Evolutionary conservation across 2,797 vertebrate species (phyloP).

Genomic region (Urophycis tenuis): DNA sequence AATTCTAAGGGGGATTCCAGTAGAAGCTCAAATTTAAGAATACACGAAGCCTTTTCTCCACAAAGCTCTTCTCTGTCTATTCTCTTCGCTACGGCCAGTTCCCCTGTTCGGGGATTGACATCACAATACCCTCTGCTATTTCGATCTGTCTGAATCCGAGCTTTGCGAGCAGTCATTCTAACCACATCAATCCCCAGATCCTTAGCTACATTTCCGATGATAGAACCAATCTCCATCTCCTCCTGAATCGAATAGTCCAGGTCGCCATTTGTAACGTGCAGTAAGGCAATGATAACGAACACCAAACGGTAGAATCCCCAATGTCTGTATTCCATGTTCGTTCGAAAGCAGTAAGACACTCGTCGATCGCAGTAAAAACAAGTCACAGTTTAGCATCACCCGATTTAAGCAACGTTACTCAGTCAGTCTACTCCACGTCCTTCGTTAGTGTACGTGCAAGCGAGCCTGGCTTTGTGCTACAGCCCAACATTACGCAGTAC

Average conservation of each 20-base stretch:
- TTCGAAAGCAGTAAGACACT: background rate
- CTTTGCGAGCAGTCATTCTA: constrained; percentile 32
- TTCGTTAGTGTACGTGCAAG: background rate
- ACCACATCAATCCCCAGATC: constrained; percentile 50
- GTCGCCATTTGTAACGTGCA: constrained; percentile 33
- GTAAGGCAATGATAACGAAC: background rate
- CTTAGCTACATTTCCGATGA: constrained; percentile 51
- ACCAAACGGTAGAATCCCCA: background rate
- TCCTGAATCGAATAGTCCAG: constrained; percentile 43
- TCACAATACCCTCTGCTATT: constrained; percentile 48
- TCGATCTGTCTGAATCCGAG: constrained; percentile 45
- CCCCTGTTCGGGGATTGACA: constrained; percentile 46
- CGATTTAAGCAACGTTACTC: background rate
- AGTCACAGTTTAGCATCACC: background rate
- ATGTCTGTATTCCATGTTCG: background rate
- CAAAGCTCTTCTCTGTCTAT: constrained; percentile 63
- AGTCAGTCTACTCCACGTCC: background rate
- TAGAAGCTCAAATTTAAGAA: constrained; percentile 65
- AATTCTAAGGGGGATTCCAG: constrained; percentile 68
- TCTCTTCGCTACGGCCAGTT: constrained; percentile 51
- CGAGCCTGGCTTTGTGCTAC: background rate
- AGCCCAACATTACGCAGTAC: background rate
- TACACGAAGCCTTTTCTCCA: constrained; percentile 52
- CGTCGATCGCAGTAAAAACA: background rate
- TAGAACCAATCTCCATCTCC: constrained; percentile 41